Base-by-base conservation (phyloP, 2,888 invertebrate species). In the Drosophila vallismaia region DNA sequence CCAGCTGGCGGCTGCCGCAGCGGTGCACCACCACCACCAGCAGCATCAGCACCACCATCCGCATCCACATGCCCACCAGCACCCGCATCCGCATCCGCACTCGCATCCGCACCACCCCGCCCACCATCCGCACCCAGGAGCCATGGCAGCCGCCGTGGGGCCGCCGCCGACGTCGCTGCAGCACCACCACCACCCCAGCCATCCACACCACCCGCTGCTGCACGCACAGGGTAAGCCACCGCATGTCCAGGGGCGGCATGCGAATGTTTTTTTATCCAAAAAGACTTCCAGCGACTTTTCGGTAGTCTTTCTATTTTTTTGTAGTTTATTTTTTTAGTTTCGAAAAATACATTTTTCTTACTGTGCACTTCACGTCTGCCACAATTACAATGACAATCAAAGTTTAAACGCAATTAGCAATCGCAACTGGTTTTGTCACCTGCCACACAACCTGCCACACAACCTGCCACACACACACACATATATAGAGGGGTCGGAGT, bases 1-100 rank as follows among this genome's bases (percentile, higher is more conserved):
- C 88, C 94, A 94, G 85, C 94, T 94, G 44, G 94, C 93, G 48
- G 86, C 88, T 52, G 87, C 88, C 49, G 77, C 88, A 50, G 87
- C 88, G 51, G 77, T 77, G 64, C 82, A 80, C 52, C 83, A 84
- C 50, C 84, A 84, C 33, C 84, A 79, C 10, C 86, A 81, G 10
- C 84, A 80, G 10, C 54, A 53, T n/a, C 68, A 60, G n/a, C 67
- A 19, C 38, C 19, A 40, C 5, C 76, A 70, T 14, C 8, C 28
- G 12, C 66, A 71, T 52, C 42, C 8, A n/a, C 66, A 71, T 54
- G 14, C 8, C 3, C 42, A 42, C 19, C 42, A 8, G 42, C 42
- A 14, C 42, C 4, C 64, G 26, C 76, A 79, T n/a, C 71, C 42
- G 12, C 53, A 54, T 33, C 5, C 29, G n/a, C 60, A 36, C 33